Conservation (phyloP, 2,797 vertebrate species). For the Cheirogaleus major region DNA sequence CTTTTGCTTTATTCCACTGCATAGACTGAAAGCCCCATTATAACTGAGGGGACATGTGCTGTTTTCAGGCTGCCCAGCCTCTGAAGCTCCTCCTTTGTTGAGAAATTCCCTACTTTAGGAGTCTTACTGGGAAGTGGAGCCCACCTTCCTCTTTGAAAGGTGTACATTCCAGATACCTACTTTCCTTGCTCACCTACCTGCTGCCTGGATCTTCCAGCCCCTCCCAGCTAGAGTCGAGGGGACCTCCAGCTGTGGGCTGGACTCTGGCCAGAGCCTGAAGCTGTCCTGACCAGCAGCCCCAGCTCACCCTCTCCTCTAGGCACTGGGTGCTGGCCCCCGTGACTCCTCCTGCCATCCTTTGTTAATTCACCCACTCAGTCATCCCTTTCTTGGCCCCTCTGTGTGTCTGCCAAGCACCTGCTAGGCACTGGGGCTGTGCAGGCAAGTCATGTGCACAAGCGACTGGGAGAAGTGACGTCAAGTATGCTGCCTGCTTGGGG, state of each 20-base stretch:
- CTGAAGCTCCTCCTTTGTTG: neutral
- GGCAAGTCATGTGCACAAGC: neutral
- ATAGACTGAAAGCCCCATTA: neutral
- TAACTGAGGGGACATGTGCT: neutral
- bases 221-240: neutral
- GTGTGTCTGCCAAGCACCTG: neutral
- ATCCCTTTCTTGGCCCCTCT: neutral
- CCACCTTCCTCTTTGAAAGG: neutral
- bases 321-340: rapidly evolving
- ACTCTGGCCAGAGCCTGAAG: neutral
- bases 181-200: neutral
- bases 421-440: neutral
- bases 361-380: neutral
- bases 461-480: neutral
- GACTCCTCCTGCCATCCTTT: neutral
- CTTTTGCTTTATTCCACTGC: neutral
- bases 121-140: neutral
- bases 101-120: neutral
- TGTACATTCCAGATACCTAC: neutral
- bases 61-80: neutral
- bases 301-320: neutral
- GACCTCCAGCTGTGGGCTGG: constrained; percentile 39
- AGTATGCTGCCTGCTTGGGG: neutral
- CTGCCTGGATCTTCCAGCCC: neutral
- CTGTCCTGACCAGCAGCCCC: neutral